Base-by-base conservation (phyloP, 2,113 vertebrate species). In the Cyprinodon variegatus region DNA sequence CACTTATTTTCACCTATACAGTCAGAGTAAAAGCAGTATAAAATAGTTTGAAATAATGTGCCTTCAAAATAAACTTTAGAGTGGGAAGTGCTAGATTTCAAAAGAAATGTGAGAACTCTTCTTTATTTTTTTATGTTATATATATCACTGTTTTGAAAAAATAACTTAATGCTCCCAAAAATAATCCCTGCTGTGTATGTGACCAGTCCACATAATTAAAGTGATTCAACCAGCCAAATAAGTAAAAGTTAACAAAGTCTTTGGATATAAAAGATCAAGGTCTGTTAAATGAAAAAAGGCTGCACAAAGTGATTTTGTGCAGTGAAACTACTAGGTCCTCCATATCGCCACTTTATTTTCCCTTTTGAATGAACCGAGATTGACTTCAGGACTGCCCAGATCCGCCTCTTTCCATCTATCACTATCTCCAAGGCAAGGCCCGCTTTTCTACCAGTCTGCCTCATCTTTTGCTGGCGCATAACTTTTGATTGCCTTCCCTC, bases 401-500 rank as follows among this genome's bases (percentile, higher is more conserved):
- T 89, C 79, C 59, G 10, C 79, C 76, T 85, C 69, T 79, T 81
- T 65, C 46, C 65, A 79, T 86, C 69, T 81, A 62, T 78, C 46
- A 74, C 62, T 82, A 64, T 79, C 75, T 68, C 68, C 4, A 3
- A 61, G 72, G 71, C 61, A 65, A 8, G 1, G 53, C 36, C 59
- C 10, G n/a, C 77, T 79, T 64, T 75, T 69, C 62, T 72, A 60
- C 36, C 43, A 29, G 65, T 77, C 79, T 79, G 67, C 64, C 53
- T 63, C 63, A 64, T 53, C 60, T 64, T 67, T 79, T 15, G 5
- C 61, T 71, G 72, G 45, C 48, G 59, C 59, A 68, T 29, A 82
- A 64, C 83, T 79, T 74, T 85, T 85, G 87, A 90, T 91, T 89
- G 74, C 70, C 78, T 88, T 77, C 78, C 80, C 73, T 85, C 82